Evolutionary conservation across 2,888 invertebrate species (phyloP).

Genomic region (Caenorhabditis virilis): DNA sequence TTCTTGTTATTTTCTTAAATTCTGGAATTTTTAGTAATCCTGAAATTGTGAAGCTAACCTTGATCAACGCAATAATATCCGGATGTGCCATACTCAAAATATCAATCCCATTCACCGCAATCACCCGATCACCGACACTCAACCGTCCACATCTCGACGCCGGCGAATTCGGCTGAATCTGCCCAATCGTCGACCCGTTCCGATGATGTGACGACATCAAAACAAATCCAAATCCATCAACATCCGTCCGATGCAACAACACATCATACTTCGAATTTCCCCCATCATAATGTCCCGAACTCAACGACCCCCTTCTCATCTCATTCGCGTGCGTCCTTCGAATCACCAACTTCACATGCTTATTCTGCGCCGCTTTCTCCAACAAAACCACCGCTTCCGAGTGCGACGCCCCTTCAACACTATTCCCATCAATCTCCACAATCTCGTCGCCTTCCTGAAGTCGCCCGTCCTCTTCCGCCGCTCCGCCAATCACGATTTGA

Average conservation of each 20-base stretch:
- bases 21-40: too few species aligned
- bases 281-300: slow-evolving; percentile 4
- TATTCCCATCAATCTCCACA: slow-evolving; percentile 80
- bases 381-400: slow-evolving; percentile 90
- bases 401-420: slow-evolving; percentile 80
- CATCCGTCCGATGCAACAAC: slow-evolving; percentile 75
- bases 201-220: slow-evolving; percentile 93
- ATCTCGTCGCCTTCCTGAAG: slow-evolving; percentile 86
- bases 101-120: slow-evolving; percentile 90
- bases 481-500: slow-evolving; percentile 92
- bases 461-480: slow-evolving; percentile 87
- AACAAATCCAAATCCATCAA: slow-evolving; percentile 97
- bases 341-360: slow-evolving; percentile 83
- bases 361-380: slow-evolving; percentile 84
- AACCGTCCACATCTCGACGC: slow-evolving; percentile 78
- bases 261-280: slow-evolving; percentile 38
- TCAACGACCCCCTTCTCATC: slow-evolving; percentile 24
- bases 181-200: slow-evolving; percentile 87
- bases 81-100: slow-evolving; percentile 91
- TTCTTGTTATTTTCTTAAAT: too few species aligned
- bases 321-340: slow-evolving; percentile 72
- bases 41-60: too few species aligned
- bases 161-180: slow-evolving; percentile 91
- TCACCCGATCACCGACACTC: slow-evolving; percentile 86
- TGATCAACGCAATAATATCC: slow-evolving; percentile 94